Evolutionary conservation across 2,888 invertebrate genomes (phyloP).

Genomic region (Gnatocerus cornutus): DNA sequence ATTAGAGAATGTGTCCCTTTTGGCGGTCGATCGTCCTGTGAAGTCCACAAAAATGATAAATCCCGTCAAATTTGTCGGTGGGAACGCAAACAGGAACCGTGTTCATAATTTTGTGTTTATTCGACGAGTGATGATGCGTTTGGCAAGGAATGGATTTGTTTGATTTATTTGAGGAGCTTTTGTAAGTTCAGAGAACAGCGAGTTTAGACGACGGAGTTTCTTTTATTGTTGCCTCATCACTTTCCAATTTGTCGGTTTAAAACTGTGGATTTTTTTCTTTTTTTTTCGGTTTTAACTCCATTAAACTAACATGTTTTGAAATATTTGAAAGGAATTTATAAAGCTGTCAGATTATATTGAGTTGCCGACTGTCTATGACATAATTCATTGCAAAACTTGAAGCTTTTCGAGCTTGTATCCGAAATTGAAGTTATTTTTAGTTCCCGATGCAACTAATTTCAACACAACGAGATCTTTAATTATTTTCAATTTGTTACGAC

Average conservation of each 20-base stretch:
- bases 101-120: slow-evolving; percentile 26
- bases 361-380: not conserved
- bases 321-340: slow-evolving; percentile 4
- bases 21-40: not conserved
- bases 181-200: slow-evolving; percentile 6
- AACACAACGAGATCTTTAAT: too few species aligned
- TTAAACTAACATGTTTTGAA: not conserved
- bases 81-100: not conserved
- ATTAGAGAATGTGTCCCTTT: slow-evolving; percentile 11
- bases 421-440: slow-evolving; percentile 2
- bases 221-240: slow-evolving; percentile 13
- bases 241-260: slow-evolving; percentile 3
- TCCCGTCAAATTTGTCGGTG: not conserved
- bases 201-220: not conserved
- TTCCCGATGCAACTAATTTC: too few species aligned
- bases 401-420: not conserved
- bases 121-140: slow-evolving; percentile 29
- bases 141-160: slow-evolving; percentile 25
- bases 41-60: not conserved
- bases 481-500: too few species aligned
- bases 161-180: slow-evolving; percentile 30
- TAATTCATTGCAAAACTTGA: not conserved
- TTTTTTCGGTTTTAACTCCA: not conserved
- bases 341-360: slow-evolving; percentile 4
- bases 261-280: not conserved